Conservation (phyloP, 2,797 vertebrate species). For the Microhierax caerulescens region DNA sequence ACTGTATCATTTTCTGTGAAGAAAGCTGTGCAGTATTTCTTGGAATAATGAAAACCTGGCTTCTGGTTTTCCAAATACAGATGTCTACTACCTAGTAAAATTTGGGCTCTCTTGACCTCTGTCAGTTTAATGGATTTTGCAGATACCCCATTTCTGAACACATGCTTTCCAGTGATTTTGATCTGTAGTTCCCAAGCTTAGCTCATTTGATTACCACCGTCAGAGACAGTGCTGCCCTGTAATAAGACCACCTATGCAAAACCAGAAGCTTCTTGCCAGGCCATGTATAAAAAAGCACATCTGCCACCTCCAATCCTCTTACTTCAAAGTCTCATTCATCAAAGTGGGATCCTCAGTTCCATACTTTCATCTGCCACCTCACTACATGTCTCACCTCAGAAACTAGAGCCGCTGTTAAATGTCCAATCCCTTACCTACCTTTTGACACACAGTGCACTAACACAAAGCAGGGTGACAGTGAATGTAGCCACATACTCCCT, state of each 20-base stretch:
- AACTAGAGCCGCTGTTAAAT: background rate
- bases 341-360: background rate
- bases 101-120: constrained; percentile 47
- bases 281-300: background rate
- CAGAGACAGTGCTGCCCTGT: background rate
- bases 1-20: constrained; percentile 27
- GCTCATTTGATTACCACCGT: background rate
- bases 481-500: background rate
- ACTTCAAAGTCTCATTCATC: background rate
- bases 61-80: constrained; percentile 49
- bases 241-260: background rate
- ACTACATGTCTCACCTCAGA: background rate
- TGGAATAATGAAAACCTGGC: constrained; percentile 48
- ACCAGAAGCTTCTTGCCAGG: background rate
- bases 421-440: background rate
- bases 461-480: background rate
- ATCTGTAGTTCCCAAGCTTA: background rate
- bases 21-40: constrained; percentile 18
- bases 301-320: background rate
- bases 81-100: constrained; percentile 57
- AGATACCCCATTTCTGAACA: constrained; percentile 46
- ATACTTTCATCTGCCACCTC: background rate
- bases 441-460: background rate
- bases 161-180: background rate
- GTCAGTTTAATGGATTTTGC: constrained; percentile 48